Conservation (phyloP, 1,140 invertebrate species). For the Drosophila biarmipes region DNA sequence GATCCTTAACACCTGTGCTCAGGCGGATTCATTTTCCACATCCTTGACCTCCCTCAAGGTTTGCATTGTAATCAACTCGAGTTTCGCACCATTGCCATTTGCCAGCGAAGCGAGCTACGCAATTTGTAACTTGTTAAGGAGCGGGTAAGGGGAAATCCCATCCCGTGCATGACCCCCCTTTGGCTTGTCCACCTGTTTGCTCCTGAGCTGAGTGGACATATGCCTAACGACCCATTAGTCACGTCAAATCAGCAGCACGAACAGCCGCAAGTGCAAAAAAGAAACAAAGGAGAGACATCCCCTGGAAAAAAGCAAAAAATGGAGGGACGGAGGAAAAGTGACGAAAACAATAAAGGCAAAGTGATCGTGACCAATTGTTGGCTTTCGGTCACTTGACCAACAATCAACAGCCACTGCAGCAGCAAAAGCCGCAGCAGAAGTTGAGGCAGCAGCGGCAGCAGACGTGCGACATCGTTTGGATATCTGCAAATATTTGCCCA, state of each 20-base stretch:
- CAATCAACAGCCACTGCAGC: slow-evolving; percentile 31
- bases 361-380: slow-evolving; percentile 78
- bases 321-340: slow-evolving; percentile 11
- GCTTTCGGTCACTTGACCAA: slow-evolving; percentile 48
- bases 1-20: slow-evolving; percentile 17
- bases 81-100: slow-evolving; percentile 42
- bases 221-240: slow-evolving; percentile 76
- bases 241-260: slow-evolving; percentile 76
- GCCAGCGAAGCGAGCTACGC: slow-evolving; percentile 40
- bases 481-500: slow-evolving; percentile 70
- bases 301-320: slow-evolving; percentile 35
- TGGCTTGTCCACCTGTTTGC: slow-evolving; percentile 16
- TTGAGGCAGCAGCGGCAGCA: slow-evolving; percentile 1
- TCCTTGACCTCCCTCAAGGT: slow-evolving; percentile 39
- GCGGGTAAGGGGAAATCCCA: slow-evolving; percentile 4
- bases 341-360: slow-evolving; percentile 70
- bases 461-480: slow-evolving; percentile 46
- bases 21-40: slow-evolving; percentile 4
- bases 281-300: slow-evolving; percentile 35
- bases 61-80: slow-evolving; percentile 44
- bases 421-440: slow-evolving; percentile 1
- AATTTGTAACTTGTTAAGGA: slow-evolving; percentile 57
- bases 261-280: slow-evolving; percentile 33
- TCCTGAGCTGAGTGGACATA: slow-evolving; percentile 42
- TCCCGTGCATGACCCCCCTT: slow-evolving; percentile 26